Conservation (phyloP, 2,113 vertebrate genomes). For the Cavia porcellus region DNA sequence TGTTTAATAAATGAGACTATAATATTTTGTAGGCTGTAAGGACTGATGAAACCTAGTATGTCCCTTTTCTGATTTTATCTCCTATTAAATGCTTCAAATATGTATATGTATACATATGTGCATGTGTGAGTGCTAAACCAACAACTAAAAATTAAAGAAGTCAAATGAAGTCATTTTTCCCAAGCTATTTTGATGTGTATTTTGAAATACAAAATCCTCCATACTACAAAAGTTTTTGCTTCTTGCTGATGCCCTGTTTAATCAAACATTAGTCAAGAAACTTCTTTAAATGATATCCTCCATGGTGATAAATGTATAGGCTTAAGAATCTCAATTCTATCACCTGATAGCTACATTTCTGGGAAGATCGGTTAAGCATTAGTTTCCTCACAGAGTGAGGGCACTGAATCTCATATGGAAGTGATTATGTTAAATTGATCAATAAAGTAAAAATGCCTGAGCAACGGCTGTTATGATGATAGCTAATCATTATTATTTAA, state of each 20-base stretch:
- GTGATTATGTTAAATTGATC: neutral
- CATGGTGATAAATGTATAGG: neutral
- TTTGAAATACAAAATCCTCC: conserved; percentile 53
- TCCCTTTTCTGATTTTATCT: neutral
- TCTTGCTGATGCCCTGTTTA: conserved; percentile 16
- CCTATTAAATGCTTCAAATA: neutral
- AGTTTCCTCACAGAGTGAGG: neutral
- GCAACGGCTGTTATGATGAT: neutral
- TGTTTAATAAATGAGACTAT: conserved; percentile 1
- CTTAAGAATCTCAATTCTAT: neutral
- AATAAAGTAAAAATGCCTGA: conserved; percentile 42
- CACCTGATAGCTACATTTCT: neutral
- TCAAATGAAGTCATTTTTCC: neutral
- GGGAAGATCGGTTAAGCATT: neutral
- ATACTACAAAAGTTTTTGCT: neutral
- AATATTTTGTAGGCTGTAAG: neutral
- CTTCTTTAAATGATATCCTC: neutral
- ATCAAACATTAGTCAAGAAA: neutral
- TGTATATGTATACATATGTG: neutral
- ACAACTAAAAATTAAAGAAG: neutral
- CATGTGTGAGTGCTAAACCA: neutral
- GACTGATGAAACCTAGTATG: neutral
- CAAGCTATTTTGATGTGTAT: neutral
- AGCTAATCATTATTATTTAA: conserved; percentile 27
- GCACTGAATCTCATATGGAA: neutral